phyloP scores from a whole-genome alignment of 1,140 invertebrate genomes.

The Copidosoma floridanum region DNA sequence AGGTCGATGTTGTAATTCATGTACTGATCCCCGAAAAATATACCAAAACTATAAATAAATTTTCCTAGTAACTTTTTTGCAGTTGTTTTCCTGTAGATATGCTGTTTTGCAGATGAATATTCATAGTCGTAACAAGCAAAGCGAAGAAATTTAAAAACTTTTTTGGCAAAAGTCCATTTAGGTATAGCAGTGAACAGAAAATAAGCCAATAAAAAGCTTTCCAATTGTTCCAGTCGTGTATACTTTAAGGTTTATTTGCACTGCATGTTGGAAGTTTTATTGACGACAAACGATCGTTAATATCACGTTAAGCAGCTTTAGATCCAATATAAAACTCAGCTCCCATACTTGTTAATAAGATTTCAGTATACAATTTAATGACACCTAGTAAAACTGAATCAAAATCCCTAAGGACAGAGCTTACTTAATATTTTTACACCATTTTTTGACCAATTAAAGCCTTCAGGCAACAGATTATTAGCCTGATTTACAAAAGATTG shows the following conservation, averaged over 20 bases:
- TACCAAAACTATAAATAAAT: neutral
- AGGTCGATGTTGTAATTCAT: conserved; percentile 18
- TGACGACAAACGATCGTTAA: neutral
- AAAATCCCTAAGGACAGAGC: conserved; percentile 5
- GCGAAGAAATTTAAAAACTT: neutral
- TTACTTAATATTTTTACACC: neutral
- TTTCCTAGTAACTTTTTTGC: neutral
- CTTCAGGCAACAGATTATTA: neutral
- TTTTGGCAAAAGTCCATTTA: no score
- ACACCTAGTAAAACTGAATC: neutral
- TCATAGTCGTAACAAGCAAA: neutral
- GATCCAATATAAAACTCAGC: neutral
- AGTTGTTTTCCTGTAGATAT: neutral
- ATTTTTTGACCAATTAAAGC: neutral
- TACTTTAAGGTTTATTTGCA: neutral
- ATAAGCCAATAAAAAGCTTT: neutral
- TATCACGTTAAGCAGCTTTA: neutral
- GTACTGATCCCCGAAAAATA: neutral
- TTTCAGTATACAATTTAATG: neutral
- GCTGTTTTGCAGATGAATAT: neutral
- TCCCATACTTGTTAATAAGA: neutral
- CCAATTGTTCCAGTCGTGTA: neutral
- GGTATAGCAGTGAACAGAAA: neutral
- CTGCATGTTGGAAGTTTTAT: neutral
- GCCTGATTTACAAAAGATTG: neutral